Evolutionary conservation across 2,888 invertebrate species (phyloP).

Genomic region (Conomelus anceps): DNA sequence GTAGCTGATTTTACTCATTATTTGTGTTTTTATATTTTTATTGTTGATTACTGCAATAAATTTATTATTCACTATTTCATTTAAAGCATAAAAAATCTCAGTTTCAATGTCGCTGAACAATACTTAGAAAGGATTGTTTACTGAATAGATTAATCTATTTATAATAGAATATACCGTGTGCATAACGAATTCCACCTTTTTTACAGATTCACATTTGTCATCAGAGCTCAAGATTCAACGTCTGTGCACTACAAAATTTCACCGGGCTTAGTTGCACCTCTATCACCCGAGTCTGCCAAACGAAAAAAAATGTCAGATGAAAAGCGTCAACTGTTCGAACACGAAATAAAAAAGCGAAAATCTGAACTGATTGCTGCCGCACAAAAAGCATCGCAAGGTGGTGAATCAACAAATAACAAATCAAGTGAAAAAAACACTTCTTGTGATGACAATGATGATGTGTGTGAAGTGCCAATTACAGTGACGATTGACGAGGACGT

Average conservation of each 20-base stretch:
- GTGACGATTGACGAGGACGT: background rate
- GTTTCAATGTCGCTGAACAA: too few species aligned
- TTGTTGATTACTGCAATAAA: too few species aligned
- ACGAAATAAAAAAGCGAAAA: constrained; percentile 19
- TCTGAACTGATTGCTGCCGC: constrained; percentile 17
- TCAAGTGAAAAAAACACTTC: too few species aligned
- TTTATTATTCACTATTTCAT: too few species aligned
- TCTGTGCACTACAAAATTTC: constrained; percentile 20
- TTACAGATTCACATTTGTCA: constrained; percentile 24
- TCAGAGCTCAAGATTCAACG: constrained; percentile 22
- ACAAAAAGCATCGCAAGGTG: background rate
- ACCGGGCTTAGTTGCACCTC: constrained; percentile 19
- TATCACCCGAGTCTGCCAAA: constrained; percentile 24
- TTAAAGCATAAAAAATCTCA: too few species aligned
- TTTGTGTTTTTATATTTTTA: too few species aligned
- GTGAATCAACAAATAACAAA: background rate
- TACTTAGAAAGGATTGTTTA: too few species aligned
- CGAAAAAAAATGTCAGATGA: constrained; percentile 20
- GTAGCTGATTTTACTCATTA: too few species aligned
- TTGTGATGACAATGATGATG: background rate
- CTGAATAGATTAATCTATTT: background rate
- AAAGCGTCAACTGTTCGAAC: constrained; percentile 13
- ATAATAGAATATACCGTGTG: background rate
- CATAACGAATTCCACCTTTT: background rate
- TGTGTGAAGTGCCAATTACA: background rate